phyloP scores from a whole-genome alignment of 2,113 vertebrate genomes.

The Brachyistius frenatus region DNA sequence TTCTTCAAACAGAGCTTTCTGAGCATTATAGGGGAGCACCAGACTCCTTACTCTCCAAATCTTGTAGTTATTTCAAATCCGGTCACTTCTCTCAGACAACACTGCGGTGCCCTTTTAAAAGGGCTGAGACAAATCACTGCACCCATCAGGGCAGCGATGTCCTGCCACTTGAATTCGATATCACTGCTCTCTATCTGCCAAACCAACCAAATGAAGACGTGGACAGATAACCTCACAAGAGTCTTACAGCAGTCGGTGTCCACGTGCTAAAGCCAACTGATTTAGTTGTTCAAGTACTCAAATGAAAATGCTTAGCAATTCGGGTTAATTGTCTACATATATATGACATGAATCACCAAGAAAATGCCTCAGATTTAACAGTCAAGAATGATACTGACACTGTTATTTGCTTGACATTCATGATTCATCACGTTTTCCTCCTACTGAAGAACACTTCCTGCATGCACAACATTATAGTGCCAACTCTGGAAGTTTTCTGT shows the following conservation, averaged over 20 bases:
- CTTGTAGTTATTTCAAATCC: neutral
- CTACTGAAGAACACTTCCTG: too few relatives aligned
- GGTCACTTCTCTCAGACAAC: neutral
- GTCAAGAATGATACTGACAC: neutral
- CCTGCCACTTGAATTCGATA: conserved; percentile 24
- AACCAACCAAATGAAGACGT: conserved; percentile 17
- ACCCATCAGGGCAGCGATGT: conserved; percentile 13
- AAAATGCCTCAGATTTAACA: neutral
- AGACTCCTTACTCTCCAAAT: neutral
- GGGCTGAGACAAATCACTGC: conserved; percentile 7
- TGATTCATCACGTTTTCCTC: neutral
- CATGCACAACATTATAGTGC: too few relatives aligned
- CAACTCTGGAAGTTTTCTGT: too few relatives aligned
- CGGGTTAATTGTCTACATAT: neutral
- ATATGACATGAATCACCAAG: neutral
- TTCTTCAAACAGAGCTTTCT: too few relatives aligned
- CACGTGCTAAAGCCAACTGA: neutral
- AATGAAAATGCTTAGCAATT: neutral
- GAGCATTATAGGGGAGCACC: neutral
- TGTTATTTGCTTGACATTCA: neutral
- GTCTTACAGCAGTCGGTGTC: too few relatives aligned
- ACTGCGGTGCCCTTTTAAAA: conserved; percentile 4
- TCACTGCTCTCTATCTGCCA: conserved; percentile 5
- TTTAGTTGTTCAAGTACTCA: neutral
- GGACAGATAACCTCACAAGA: neutral